Evolutionary conservation across 2,113 vertebrate genomes (phyloP).

Genomic region (Nothocercus julius): DNA sequence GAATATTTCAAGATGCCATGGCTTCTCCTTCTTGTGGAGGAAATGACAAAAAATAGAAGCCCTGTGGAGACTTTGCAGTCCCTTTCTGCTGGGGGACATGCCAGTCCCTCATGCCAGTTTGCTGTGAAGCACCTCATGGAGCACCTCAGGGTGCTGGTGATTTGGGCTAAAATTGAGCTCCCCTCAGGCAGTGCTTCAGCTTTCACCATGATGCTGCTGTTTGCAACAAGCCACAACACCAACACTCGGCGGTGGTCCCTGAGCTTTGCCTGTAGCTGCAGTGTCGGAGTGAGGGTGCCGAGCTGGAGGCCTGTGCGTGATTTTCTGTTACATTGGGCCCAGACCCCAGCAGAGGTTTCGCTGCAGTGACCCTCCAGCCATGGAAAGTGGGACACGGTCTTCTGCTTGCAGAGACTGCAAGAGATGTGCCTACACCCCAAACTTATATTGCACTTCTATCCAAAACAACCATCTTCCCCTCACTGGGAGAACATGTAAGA

Average conservation of each 20-base stretch:
- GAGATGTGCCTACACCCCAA: background rate
- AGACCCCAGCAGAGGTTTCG: background rate
- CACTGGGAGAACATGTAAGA: background rate
- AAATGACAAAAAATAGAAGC: background rate
- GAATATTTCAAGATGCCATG: background rate
- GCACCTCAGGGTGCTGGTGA: rapidly evolving
- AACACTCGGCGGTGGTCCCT: rapidly evolving
- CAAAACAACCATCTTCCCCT: background rate
- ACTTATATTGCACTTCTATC: background rate
- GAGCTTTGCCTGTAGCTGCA: background rate
- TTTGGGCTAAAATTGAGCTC: background rate
- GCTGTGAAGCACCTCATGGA: background rate
- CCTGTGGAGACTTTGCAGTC: background rate
- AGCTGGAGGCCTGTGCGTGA: background rate
- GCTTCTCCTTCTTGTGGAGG: background rate
- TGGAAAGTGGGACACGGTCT: background rate
- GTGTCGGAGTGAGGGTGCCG: background rate
- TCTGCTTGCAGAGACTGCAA: background rate
- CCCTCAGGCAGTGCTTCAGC: background rate
- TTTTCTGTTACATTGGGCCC: background rate
- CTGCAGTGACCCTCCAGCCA: background rate
- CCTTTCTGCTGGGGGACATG: background rate
- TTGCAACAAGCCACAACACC: background rate
- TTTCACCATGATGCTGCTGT: background rate
- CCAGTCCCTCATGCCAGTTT: background rate